Percentiles rank a stretch among this genome's conserved stretches.
Evolutionary conservation across 2,888 invertebrate species (phyloP).

Genomic region (Hermaeophaga mercurialis): DNA sequence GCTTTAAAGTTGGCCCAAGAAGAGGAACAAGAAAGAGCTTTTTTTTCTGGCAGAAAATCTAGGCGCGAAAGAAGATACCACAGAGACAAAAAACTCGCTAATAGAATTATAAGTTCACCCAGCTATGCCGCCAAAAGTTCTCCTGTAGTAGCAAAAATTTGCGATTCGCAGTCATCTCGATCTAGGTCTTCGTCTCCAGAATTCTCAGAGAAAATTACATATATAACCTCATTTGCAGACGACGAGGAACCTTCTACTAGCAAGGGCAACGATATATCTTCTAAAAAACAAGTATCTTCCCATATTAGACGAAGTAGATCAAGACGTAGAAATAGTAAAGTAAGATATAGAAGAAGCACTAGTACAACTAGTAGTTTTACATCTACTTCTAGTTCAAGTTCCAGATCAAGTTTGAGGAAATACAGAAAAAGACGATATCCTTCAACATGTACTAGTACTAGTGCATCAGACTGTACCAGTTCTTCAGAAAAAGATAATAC

Average conservation of each 20-base stretch:
- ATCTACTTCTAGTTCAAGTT: neutral
- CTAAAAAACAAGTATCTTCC: no score
- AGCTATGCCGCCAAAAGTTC: slow-evolving; percentile 88
- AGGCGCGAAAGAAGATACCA: slow-evolving; percentile 75
- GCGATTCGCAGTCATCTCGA: slow-evolving; percentile 59
- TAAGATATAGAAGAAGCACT: neutral
- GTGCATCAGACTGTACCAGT: neutral
- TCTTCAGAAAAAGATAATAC: no score
- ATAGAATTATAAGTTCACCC: slow-evolving; percentile 84
- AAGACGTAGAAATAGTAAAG: neutral
- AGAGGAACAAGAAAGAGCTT: slow-evolving; percentile 92
- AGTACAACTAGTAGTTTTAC: neutral
- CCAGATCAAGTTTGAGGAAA: no score
- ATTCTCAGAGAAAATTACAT: slow-evolving; percentile 77
- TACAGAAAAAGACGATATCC: neutral
- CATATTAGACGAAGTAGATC: no score
- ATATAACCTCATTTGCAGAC: slow-evolving; percentile 90
- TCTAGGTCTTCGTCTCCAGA: slow-evolving; percentile 69
- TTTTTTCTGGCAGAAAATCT: slow-evolving; percentile 89
- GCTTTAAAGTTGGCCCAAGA: slow-evolving; percentile 83
- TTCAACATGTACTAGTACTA: neutral
- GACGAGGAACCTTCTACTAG: slow-evolving; percentile 54
- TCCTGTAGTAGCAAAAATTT: slow-evolving; percentile 68
- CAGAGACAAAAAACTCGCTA: slow-evolving; percentile 73
- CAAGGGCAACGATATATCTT: slow-evolving; percentile 42